These are phyloP conservation scores for Cerastis rubricosa DNA, from an alignment of 2,888 invertebrate species.

Conservation along the genomic window DNA sequence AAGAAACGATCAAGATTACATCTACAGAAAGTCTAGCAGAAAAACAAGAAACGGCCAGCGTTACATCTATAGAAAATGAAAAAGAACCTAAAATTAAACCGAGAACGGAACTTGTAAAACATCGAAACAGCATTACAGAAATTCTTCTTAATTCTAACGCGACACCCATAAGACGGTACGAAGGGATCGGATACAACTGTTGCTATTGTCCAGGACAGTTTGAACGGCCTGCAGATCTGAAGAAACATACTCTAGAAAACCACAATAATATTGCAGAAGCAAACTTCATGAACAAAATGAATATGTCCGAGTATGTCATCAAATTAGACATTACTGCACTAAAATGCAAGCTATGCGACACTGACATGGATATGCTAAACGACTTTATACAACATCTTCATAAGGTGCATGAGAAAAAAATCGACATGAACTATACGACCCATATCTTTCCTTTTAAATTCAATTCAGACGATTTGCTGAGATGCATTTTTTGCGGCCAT, in stretches of 20 bases:
- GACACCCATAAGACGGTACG: conserved; percentile 75
- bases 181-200: conserved; percentile 75
- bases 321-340: conserved; percentile 77
- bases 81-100: conserved; percentile 54
- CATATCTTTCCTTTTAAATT: conserved; percentile 78
- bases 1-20: neutral
- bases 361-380: conserved; percentile 59
- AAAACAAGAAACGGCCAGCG: neutral
- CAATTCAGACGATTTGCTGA: conserved; percentile 54
- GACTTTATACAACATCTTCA: conserved; percentile 63
- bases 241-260: conserved; percentile 70
- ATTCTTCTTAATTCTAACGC: conserved; percentile 76
- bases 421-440: conserved; percentile 68
- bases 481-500: conserved; percentile 54
- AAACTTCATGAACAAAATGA: conserved; percentile 71
- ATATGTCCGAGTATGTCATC: conserved; percentile 72
- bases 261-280: conserved; percentile 68
- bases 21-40: neutral
- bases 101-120: conserved; percentile 71
- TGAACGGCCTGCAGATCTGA: conserved; percentile 71
- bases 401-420: conserved; percentile 60
- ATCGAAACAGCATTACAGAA: conserved; percentile 72
- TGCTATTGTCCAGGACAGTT: conserved; percentile 73
- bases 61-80: neutral
- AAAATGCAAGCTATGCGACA: conserved; percentile 57